Base-by-base conservation (phyloP, 1,140 invertebrate genomes). In the Papilio glaucus region DNA sequence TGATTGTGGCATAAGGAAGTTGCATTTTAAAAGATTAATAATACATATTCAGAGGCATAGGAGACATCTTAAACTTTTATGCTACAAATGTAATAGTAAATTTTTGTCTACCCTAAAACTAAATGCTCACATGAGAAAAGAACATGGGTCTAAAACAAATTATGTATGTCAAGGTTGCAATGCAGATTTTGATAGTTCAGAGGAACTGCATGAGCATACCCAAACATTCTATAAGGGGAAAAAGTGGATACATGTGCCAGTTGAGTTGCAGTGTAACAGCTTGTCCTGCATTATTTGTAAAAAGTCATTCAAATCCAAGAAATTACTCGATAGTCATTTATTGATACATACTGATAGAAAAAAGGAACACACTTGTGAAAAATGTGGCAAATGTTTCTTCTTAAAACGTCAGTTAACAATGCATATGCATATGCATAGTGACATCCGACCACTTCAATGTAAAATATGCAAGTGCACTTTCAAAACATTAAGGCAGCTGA, bases 391-490 rank as follows among this genome's bases (percentile, higher is more conserved):
- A 72, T 79, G 84, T 45, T 91, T 91, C 60, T 81, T 80, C 38
- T 86, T 83, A 26, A 89, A 88, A 77, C 81, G 85, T 8, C 87
- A 85, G 4, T 57, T 91, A 8, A 83, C 80, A 0, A 83, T 77
- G 0, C 89, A 91, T 57, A 88, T 88, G 63, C 78, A 85, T 73
- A 71, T 81, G 0, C 89, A 91, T 71, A 86, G 89, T 24, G 83
- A 88, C 37, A 73, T 83, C 4, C 76, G 84, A 8, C 87, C 87
- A 0, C 85, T 85, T 53, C 79, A 85, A 0, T 91, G 89, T 69
- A 85, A 84, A 70, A 88, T 91, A 57, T 91, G 89, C 26, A 88
- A 89, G 24, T 83, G 77, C 15, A 78, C 79, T 13, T 92, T 92
- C 57, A 70, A 85, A 29, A 89, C 85, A 10, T 83, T 83, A 7